A percentile compares a stretch with the other conserved stretches of the same genome.
phyloP scores from a whole-genome alignment of 2,888 invertebrate genomes.

The Dendrolimus pini region DNA sequence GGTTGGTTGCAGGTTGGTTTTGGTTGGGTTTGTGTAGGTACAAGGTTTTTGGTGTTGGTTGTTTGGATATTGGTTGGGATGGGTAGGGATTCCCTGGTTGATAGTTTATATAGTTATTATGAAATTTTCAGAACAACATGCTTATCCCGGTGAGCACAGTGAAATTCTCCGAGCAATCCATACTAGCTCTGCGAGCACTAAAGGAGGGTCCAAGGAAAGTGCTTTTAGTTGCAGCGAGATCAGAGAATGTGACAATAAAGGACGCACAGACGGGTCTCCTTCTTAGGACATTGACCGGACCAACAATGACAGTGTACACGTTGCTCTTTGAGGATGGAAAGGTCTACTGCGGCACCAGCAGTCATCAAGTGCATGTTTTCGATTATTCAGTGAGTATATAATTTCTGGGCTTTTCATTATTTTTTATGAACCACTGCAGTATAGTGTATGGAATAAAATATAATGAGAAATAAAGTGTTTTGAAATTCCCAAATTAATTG shows the following conservation, averaged over 20 bases:
- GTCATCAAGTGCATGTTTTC: slow-evolving; percentile 82
- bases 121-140: slow-evolving; percentile 70
- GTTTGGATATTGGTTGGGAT: no score
- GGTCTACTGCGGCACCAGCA: slow-evolving; percentile 87
- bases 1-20: no score
- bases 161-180: slow-evolving; percentile 79
- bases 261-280: slow-evolving; percentile 84
- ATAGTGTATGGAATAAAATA: no score
- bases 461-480: no score
- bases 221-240: slow-evolving; percentile 82
- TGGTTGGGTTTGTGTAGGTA: no score
- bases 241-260: slow-evolving; percentile 81
- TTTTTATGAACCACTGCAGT: no score
- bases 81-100: no score
- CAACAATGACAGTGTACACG: slow-evolving; percentile 81
- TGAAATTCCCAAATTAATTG: no score
- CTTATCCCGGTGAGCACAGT: slow-evolving; percentile 69
- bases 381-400: slow-evolving; percentile 81
- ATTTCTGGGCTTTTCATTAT: not conserved
- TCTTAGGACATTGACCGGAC: slow-evolving; percentile 78
- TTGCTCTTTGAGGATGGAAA: slow-evolving; percentile 80
- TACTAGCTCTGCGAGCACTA: slow-evolving; percentile 82
- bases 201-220: slow-evolving; percentile 84
- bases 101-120: not conserved
- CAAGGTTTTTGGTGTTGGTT: no score